These are phyloP conservation scores for Periophthalmus modestus DNA, from an alignment of 2,113 vertebrate species.

Conservation along the genomic window DNA sequence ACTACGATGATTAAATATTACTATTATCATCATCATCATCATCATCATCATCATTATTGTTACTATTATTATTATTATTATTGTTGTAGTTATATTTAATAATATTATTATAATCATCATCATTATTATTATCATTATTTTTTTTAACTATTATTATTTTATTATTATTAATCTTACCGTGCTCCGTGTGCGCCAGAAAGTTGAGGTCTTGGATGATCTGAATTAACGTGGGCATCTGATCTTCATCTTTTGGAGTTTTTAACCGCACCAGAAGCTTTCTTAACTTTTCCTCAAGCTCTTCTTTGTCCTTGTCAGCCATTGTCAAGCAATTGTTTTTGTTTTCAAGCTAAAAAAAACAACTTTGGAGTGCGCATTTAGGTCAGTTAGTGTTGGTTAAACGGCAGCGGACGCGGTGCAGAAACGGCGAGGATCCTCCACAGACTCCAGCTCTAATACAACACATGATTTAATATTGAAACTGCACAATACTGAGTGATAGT, in stretches of 20 bases:
- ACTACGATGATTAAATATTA: too few species aligned
- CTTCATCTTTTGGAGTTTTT: slow-evolving; percentile 82
- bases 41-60: too few species aligned
- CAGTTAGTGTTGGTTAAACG: neutral
- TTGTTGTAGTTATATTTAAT: too few species aligned
- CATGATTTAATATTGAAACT: neutral
- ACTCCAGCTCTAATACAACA: neutral
- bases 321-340: neutral
- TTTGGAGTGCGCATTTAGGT: slow-evolving; percentile 12
- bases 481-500: slow-evolving; percentile 12
- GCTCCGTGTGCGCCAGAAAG: slow-evolving; percentile 78
- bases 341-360: slow-evolving; percentile 13
- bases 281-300: slow-evolving; percentile 79
- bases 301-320: slow-evolving; percentile 70
- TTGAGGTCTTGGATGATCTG: slow-evolving; percentile 89
- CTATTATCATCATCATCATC: too few species aligned
- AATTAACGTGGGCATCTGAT: slow-evolving; percentile 81
- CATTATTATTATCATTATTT: too few species aligned
- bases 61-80: too few species aligned
- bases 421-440: neutral
- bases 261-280: slow-evolving; percentile 88
- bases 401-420: neutral
- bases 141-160: too few species aligned
- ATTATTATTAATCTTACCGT: too few species aligned
- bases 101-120: too few species aligned